Percentiles rank a stretch among this genome's conserved stretches.
These are phyloP conservation scores for Boloria selene DNA, from an alignment of 2,888 invertebrate genomes.

Conservation along the genomic window DNA sequence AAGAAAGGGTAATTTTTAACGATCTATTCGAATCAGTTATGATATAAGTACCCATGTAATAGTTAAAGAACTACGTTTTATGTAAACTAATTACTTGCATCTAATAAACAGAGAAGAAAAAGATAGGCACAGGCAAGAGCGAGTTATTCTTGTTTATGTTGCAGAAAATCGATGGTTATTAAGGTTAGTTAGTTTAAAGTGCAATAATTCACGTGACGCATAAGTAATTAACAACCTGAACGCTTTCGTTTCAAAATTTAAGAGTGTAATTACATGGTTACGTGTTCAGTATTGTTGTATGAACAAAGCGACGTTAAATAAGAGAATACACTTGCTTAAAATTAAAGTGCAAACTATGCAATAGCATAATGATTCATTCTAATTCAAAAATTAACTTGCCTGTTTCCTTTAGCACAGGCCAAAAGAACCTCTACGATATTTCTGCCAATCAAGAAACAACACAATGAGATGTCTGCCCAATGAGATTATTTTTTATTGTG, in stretches of 20 bases:
- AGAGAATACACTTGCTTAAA: not conserved
- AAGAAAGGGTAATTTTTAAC: constrained; percentile 9
- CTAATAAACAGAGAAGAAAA: constrained; percentile 23
- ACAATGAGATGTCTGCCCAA: constrained; percentile 8
- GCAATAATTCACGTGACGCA: constrained; percentile 20
- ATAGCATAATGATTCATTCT: not conserved
- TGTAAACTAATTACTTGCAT: constrained; percentile 18
- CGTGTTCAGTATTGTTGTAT: not conserved
- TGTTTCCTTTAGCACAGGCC: constrained; percentile 55
- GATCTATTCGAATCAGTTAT: constrained; percentile 17
- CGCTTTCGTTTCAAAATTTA: constrained; percentile 9
- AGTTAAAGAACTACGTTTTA: constrained; percentile 17
- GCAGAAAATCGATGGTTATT: constrained; percentile 18
- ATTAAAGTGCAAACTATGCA: constrained; percentile 3
- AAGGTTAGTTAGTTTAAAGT: constrained; percentile 23
- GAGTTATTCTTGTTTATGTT: constrained; percentile 22
- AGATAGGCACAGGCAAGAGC: constrained; percentile 10
- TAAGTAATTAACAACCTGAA: not conserved
- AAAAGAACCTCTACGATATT: constrained; percentile 72
- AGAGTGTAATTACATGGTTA: constrained; percentile 4
- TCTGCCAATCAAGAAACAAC: constrained; percentile 58
- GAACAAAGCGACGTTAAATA: constrained; percentile 11
- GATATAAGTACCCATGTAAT: constrained; percentile 9
- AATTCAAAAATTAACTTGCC: constrained; percentile 60
- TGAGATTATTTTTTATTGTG: constrained; percentile 13